Conservation (phyloP, 2,888 invertebrate genomes). For the Pollenia amentaria region DNA sequence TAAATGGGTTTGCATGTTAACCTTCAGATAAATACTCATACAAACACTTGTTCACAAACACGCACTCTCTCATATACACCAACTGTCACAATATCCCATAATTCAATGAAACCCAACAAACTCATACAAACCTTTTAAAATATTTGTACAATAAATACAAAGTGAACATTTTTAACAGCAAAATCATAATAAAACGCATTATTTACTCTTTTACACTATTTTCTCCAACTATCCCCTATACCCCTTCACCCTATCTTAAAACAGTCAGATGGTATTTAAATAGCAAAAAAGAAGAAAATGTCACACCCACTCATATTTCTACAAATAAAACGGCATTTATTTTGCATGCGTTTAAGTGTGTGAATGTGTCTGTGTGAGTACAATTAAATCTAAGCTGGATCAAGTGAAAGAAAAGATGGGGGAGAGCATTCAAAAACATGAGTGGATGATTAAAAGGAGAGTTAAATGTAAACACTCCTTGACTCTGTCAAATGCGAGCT, state of each 20-base stretch:
- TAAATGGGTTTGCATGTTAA: constrained; percentile 63
- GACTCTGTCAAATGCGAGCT: not conserved
- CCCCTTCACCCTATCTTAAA: not conserved
- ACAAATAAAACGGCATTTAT: not conserved
- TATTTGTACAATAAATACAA: not conserved
- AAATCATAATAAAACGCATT: constrained; percentile 29
- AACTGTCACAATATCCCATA: not conserved
- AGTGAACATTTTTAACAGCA: not conserved
- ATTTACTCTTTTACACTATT: not conserved
- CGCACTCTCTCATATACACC: not conserved
- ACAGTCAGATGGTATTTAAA: not conserved
- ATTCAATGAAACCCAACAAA: not conserved
- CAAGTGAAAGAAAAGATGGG: too few species aligned
- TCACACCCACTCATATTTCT: constrained; percentile 17
- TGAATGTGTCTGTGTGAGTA: not conserved
- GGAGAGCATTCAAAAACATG: too few species aligned
- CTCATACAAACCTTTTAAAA: not conserved
- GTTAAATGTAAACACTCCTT: constrained; percentile 12
- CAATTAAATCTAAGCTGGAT: too few species aligned
- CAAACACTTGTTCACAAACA: not conserved
- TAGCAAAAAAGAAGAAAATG: not conserved
- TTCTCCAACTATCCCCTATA: too few species aligned
- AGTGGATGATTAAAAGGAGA: too few species aligned
- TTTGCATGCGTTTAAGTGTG: not conserved
- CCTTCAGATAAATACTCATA: constrained; percentile 40